Conservation (phyloP, 2,888 invertebrate species). For the Yponomeuta cagnagella region DNA sequence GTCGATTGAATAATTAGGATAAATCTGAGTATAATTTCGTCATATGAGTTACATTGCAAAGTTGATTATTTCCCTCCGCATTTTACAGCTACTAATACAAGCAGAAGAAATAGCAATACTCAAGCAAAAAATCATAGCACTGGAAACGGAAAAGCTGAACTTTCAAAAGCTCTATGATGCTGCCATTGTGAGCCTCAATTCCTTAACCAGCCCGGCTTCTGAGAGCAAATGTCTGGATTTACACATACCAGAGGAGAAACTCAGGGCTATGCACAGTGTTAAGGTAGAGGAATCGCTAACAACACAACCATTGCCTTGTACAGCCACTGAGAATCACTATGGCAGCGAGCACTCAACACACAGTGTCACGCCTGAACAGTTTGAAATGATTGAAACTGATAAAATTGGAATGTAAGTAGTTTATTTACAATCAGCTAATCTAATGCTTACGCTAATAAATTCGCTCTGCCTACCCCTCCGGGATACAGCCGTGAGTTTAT, state of each 20-base stretch:
- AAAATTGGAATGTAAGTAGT: constrained; percentile 57
- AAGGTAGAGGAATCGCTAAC: constrained; percentile 35
- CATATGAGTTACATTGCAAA: too few species aligned
- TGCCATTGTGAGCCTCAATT: constrained; percentile 66
- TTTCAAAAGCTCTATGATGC: constrained; percentile 73
- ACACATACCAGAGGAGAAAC: constrained; percentile 49
- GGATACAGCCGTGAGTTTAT: too few species aligned
- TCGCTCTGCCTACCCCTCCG: too few species aligned
- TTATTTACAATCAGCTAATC: neutral
- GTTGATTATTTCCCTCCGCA: neutral
- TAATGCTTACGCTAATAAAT: constrained; percentile 13
- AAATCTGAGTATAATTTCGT: too few species aligned
- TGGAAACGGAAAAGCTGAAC: constrained; percentile 76
- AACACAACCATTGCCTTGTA: constrained; percentile 53
- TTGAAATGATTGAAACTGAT: constrained; percentile 77
- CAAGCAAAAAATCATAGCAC: constrained; percentile 67
- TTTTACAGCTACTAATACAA: constrained; percentile 57
- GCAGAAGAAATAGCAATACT: constrained; percentile 73
- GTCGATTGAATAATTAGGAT: too few species aligned
- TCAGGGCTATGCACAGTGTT: constrained; percentile 30
- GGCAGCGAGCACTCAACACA: constrained; percentile 69
- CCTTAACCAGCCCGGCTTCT: constrained; percentile 59
- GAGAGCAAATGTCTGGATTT: constrained; percentile 54
- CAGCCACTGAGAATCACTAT: constrained; percentile 66
- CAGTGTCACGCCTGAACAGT: constrained; percentile 77